phyloP scores from a whole-genome alignment of 64 coral and sea anemone genomes.

The Orbicella faveolata region DNA sequence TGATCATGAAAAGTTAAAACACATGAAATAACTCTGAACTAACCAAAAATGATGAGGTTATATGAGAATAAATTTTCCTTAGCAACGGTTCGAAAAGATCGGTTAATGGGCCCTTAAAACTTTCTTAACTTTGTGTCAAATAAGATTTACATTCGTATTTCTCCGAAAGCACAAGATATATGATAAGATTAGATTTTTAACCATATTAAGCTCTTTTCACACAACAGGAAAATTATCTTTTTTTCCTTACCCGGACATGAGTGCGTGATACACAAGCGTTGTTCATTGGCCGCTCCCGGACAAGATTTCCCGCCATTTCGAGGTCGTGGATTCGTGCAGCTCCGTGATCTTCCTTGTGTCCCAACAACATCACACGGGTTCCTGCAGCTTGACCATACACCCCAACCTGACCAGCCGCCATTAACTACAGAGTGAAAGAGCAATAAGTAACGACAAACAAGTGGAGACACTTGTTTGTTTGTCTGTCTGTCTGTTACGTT shows the following conservation, averaged over 20 bases:
- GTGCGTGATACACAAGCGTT: slow-evolving; percentile 27
- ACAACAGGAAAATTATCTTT: neutral
- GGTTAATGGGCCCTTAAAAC: no score
- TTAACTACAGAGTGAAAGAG: slow-evolving; percentile 3
- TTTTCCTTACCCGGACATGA: slow-evolving; percentile 17
- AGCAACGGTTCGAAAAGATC: no score
- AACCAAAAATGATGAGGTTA: no score
- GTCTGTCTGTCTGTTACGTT: no score
- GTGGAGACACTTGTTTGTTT: no score
- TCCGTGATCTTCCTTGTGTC: neutral
- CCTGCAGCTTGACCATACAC: slow-evolving; percentile 8
- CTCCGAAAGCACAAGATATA: no score
- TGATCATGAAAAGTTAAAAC: no score
- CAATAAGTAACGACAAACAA: neutral
- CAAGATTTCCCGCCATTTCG: slow-evolving; percentile 17
- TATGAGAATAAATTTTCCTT: no score
- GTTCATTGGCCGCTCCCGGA: neutral
- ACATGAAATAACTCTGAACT: no score
- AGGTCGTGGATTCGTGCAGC: neutral
- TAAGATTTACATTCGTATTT: no score
- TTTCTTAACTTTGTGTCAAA: no score
- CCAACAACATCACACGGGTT: slow-evolving; percentile 4
- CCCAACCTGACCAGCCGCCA: slow-evolving; percentile 32
- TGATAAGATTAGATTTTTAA: no score
- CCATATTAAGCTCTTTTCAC: neutral